A percentile compares a stretch with the other conserved stretches of the same genome.
Conservation (phyloP, 1,140 invertebrate species). For the Psix sp. region DNA sequence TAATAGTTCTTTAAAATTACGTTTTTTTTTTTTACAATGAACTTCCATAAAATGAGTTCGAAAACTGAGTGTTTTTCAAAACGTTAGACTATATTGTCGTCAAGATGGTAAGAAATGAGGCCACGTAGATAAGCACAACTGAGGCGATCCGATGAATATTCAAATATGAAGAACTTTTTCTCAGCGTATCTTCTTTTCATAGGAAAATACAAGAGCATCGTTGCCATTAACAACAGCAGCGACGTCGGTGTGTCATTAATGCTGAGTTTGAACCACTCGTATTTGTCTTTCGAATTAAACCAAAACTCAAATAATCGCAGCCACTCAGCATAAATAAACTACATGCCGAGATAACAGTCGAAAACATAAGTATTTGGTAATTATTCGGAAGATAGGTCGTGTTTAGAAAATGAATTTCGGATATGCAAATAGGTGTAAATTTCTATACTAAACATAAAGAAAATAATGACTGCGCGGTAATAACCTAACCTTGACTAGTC, state of each 20-base stretch:
- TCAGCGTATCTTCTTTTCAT: constrained; percentile 43
- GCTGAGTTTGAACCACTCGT: constrained; percentile 60
- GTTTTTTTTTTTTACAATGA: background rate
- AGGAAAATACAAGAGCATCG: constrained; percentile 61
- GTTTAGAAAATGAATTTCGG: too few relatives aligned
- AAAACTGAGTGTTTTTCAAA: background rate
- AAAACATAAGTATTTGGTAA: too few relatives aligned
- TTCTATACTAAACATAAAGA: too few relatives aligned
- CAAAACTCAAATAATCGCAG: too few relatives aligned
- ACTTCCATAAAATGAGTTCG: background rate
- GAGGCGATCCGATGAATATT: constrained; percentile 73
- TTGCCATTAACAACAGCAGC: constrained; percentile 66
- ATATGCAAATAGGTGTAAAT: too few relatives aligned
- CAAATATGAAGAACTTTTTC: constrained; percentile 70
- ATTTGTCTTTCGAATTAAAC: constrained; percentile 42
- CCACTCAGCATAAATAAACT: too few relatives aligned
- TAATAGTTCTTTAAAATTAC: too few relatives aligned
- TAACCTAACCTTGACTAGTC: too few relatives aligned
- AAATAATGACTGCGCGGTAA: too few relatives aligned
- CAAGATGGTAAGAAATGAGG: constrained; percentile 65
- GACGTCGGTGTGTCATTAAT: constrained; percentile 48
- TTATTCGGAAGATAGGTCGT: too few relatives aligned
- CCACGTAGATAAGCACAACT: constrained; percentile 62
- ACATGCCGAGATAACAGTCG: too few relatives aligned
- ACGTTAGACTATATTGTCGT: background rate